Evolutionary conservation across 2,797 vertebrate species (phyloP).

Genomic region (Synanceia verrucosa): DNA sequence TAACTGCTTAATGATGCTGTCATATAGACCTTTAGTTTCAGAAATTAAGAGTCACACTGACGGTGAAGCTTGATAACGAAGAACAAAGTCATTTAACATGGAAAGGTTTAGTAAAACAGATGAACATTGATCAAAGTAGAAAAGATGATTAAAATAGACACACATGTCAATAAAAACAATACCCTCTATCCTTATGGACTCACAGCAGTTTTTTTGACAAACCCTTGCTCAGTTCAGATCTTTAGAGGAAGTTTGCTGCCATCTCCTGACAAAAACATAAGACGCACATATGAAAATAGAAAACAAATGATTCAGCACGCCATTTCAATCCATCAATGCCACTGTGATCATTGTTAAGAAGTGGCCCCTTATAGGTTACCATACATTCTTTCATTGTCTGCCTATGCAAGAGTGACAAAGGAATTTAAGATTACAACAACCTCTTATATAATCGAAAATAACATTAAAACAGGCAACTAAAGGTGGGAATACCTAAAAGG

Average conservation of each 20-base stretch:
- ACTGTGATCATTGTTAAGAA: conserved; percentile 11
- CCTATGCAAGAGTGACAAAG: conserved; percentile 11
- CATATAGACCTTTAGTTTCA: too few relatives aligned
- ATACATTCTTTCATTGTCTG: conserved; percentile 41
- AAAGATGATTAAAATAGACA: not conserved
- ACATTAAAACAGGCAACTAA: conserved; percentile 38
- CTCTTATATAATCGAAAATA: conserved; percentile 31
- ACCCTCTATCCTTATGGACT: not conserved
- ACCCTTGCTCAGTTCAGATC: not conserved
- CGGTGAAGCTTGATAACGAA: not conserved
- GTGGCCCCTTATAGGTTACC: conserved; percentile 2
- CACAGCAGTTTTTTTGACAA: not conserved
- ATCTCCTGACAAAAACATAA: conserved; percentile 55
- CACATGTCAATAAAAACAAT: not conserved
- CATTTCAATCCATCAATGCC: not conserved
- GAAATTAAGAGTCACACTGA: too few relatives aligned
- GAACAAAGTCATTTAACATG: not conserved
- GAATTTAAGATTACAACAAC: conserved; percentile 26
- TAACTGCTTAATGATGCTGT: not conserved
- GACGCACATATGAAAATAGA: not conserved
- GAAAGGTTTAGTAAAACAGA: not conserved
- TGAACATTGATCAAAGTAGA: not conserved
- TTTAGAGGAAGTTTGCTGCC: conserved; percentile 58
- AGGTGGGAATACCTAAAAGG: not conserved
- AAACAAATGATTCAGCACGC: not conserved